Evolutionary conservation across 2,888 invertebrate species (phyloP).

Genomic region (Toxonevra muliebris): DNA sequence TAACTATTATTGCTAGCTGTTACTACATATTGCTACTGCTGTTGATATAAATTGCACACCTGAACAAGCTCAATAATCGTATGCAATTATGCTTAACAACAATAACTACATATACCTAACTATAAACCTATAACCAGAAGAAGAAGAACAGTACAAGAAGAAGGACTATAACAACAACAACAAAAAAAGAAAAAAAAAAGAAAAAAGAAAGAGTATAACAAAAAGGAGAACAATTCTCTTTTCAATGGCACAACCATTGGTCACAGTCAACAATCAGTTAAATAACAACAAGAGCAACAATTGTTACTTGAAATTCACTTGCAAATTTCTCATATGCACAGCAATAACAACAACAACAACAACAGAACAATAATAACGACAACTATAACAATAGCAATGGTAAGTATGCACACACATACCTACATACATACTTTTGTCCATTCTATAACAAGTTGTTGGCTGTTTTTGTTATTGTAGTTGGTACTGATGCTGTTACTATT

Average conservation of each 20-base stretch:
- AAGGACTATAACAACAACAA: conserved; percentile 5
- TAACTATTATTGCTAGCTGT: not conserved
- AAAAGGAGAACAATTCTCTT: too few species aligned
- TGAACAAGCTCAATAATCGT: conserved; percentile 64
- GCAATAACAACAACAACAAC: conserved; percentile 17
- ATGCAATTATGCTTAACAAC: conserved; percentile 65
- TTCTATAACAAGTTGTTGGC: too few species aligned
- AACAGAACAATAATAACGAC: not conserved
- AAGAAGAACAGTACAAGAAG: conserved; percentile 24
- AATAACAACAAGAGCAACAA: conserved; percentile 18
- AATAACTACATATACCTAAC: conserved; percentile 42
- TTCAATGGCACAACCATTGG: too few species aligned
- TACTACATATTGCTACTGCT: conserved; percentile 10
- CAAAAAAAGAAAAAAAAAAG: not conserved
- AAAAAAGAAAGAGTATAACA: too few species aligned
- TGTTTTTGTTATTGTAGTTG: conserved; percentile 6
- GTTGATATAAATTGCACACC: conserved; percentile 59
- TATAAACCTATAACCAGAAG: conserved; percentile 39
- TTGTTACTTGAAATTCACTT: conserved; percentile 3
- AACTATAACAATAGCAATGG: conserved; percentile 6
- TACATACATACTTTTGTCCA: conserved; percentile 9
- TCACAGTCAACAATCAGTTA: too few species aligned
- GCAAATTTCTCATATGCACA: conserved; percentile 3
- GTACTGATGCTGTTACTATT: conserved; percentile 18
- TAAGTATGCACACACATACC: conserved; percentile 5